Evolutionary conservation across 2,113 vertebrate genomes (phyloP), one percentile per base, ranked within the genome.

Genomic region (Cyprinodon tularosa): DNA sequence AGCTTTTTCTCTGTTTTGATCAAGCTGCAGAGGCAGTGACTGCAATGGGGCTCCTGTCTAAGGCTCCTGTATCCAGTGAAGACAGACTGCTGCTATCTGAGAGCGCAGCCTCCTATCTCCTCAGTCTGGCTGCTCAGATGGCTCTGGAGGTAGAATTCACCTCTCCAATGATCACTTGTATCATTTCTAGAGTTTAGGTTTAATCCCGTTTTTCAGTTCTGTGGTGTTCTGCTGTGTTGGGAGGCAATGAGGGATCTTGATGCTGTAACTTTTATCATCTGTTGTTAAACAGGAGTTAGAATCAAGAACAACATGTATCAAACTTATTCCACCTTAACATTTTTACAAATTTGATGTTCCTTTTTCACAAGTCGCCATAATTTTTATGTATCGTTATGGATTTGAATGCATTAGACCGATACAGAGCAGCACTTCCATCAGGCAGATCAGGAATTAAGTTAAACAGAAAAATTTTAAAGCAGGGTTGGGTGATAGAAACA

Each of bases 101-200:
- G 81, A 88, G 71, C 36, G 90, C 94, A 81, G 86, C 90, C 63
- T 91, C 88, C 57, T 90, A 74, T 78, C 93, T 98, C 66, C 89
- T 99, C 69, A 93, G 85, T 87, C 92, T 96, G 86, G 96, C 95
- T 73, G 95, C 96, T 82, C 95, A 97, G 62, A 95, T 97, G 81
- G 97, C 98, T 87, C 88, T 98, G 80, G 95, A 97, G 95, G 97
- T 98, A 92, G 72, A 86, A 77, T 50, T 45, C 20, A 66, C 64
- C 39, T 53, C n/a, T 38, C 4, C 22, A 44, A 38, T 47, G 15
- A 10, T 65, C 22, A 69, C 13, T 76, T 0, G 1, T 47, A 59
- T 57, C 59, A 68, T 11, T 71, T 4, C 10, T 40, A 37, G 50
- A 37, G 39, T 44, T 17, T 57, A 44, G 20, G 45, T 71, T 64